These are phyloP conservation scores for Theonella swinhoei DNA, from an alignment of 37 sponge, comb jelly and placozoan genomes.

Conservation along the genomic window DNA sequence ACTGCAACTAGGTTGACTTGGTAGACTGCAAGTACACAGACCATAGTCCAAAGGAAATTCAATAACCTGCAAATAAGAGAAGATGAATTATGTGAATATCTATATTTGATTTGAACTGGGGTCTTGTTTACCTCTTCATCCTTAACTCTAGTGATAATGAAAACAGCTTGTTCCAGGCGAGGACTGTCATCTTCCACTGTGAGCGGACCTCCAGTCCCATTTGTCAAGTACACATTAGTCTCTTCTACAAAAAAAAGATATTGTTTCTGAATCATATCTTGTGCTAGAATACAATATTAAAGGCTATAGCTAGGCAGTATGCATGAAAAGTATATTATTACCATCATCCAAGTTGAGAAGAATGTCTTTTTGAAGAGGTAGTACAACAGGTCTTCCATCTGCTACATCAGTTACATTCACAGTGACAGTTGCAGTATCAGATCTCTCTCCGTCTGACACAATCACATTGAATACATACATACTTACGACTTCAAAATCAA, in stretches of 20 bases:
- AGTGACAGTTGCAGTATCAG: constrained; percentile 26
- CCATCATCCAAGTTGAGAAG: constrained; percentile 37
- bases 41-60: constrained; percentile 36
- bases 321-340: background rate
- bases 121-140: background rate
- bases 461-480: constrained; percentile 5
- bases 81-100: too few relatives aligned
- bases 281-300: background rate
- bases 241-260: too few relatives aligned
- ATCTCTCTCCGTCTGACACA: constrained; percentile 13
- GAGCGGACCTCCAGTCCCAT: constrained; percentile 30
- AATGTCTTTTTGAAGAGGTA: constrained; percentile 9
- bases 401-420: constrained; percentile 49
- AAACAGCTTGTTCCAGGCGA: background rate
- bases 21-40: constrained; percentile 29
- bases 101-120: too few relatives aligned
- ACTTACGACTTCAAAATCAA: constrained; percentile 17
- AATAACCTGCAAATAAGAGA: constrained; percentile 10
- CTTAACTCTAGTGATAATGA: background rate
- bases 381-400: constrained; percentile 65
- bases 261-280: too few relatives aligned
- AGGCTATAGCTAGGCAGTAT: background rate
- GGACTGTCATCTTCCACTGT: constrained; percentile 36
- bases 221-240: constrained; percentile 16
- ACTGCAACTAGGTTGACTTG: background rate